Base-by-base conservation (phyloP, 2,797 vertebrate species). In the Cirrhinus molitorella region DNA sequence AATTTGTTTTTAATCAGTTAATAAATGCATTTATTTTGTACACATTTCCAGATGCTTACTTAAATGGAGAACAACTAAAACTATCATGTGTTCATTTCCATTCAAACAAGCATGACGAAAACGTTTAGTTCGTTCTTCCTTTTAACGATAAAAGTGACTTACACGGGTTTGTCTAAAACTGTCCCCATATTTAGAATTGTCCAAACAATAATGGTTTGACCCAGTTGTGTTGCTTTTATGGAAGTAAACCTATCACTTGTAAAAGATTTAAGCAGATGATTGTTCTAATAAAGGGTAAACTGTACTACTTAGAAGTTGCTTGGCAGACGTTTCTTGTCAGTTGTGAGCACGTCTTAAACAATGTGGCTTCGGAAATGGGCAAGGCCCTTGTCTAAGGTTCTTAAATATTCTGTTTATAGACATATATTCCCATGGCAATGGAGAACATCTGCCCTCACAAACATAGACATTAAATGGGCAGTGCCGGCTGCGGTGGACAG, bases 381-480 rank as follows among this genome's bases (percentile, higher is more conserved):
- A n/a, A 67, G 73, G 73, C 67, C 40, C 51, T 71, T 37, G 28
- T 66, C 40, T 53, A 59, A 67, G 70, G 40, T 73, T 83, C 45
- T 70, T 67, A 66, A 65, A 83, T 81, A 72, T 77, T 74, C 79
- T 80, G 49, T 89, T 86, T 83, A 83, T 84, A 80, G 81, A 43
- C 65, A 28, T 76, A 53, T 40, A 73, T 40, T 70, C 85, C 85
- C 73, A 55, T 65, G 59, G 71, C 55, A 78, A 65, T 61, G 68
- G 55, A 83, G 87, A 87, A 80, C 87, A 88, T 89, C 81, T 71
- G 77, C 31, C 84, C 82, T 81, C 40, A 19, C 67, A 79, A 45
- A 85, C 80, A 66, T 71, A 82, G 72, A 86, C 81, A 89, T 89
- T 86, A 89, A 84, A 86, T 79, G 83, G 88, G 80, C 81, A 80